Base-by-base conservation (phyloP, 2,113 vertebrate genomes). In the Hydrochoerus hydrochaeris region DNA sequence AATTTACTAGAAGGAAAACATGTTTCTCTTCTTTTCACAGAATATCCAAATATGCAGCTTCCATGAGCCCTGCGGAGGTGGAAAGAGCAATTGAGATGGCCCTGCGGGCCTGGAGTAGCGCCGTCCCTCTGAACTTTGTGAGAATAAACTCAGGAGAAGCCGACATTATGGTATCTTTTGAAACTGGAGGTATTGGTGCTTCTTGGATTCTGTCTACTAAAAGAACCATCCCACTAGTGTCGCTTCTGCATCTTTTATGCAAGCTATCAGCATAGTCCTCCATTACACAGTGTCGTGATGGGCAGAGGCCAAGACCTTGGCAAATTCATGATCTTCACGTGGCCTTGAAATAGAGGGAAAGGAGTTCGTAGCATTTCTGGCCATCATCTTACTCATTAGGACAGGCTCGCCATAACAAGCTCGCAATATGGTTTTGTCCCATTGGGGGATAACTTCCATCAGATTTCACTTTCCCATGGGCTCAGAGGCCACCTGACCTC, bases 101-200 rank as follows among this genome's bases (percentile, higher is more conserved):
- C 77, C 80, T 98, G 58, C 97, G 57, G 88, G 95, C 94, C 30
- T 98, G 98, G 97, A 98, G 96, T 35, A 90, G 96, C 0, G 98
- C 96, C 0, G 95, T 86, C 3, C 96, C 95, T 32, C 81, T 98
- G 44, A 78, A 32, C 90, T 97, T 99, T 92, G 88, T 98, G 5
- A 92, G 86, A 80, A 80, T 90, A 14, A 58, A 46, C 54, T 19
- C 93, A 0, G 98, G 96, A 49, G 98, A 98, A 97, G 97, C 82
- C 17, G 96, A 97, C 63, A 97, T 96, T 67, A 97, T 95, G 97
- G 95, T 95, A 80, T 98, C 95, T 35, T 98, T 97, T 77, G 92
- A 94, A 97, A 97, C 38, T 0, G 97, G 97, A 98, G 95, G 93
- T 97, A 96, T 32, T 46, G 69, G 24, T 63, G 0, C 24, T 91